Evolutionary conservation across 1,140 invertebrate genomes (phyloP).

Genomic region (Eupristina koningsbergeri): DNA sequence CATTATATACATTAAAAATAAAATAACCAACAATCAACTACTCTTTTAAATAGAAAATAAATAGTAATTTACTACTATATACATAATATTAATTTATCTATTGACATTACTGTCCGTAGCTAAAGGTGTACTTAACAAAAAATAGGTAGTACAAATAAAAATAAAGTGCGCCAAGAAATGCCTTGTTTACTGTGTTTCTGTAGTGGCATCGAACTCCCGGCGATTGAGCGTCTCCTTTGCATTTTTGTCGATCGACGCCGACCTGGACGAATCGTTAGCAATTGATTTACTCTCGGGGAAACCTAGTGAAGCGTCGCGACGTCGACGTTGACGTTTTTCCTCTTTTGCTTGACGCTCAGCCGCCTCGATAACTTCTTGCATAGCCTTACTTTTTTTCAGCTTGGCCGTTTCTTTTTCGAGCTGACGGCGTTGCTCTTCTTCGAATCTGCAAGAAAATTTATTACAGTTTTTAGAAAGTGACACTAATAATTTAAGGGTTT

Average conservation of each 20-base stretch:
- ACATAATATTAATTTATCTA: neutral
- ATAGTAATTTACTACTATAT: neutral
- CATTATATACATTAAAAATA: neutral
- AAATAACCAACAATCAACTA: neutral
- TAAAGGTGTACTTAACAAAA: neutral
- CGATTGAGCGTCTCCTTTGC: conserved; percentile 52
- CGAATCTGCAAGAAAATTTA: conserved; percentile 64
- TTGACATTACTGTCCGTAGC: neutral
- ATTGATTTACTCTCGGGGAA: neutral
- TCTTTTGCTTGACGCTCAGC: conserved; percentile 76
- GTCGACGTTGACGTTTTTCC: conserved; percentile 75
- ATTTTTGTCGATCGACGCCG: conserved; percentile 47
- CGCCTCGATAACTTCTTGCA: conserved; percentile 72
- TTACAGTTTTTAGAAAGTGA: no score
- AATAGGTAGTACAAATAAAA: neutral
- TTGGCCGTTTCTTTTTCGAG: conserved; percentile 69
- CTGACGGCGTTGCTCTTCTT: conserved; percentile 67
- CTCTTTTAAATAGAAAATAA: neutral
- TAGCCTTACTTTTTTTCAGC: conserved; percentile 59
- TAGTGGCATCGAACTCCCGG: conserved; percentile 29
- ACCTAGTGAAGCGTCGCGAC: neutral
- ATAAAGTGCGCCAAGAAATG: neutral
- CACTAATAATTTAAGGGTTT: no score
- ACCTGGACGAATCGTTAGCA: neutral
- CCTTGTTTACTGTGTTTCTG: conserved; percentile 39